These are phyloP conservation scores for Tachina grossa DNA, from an alignment of 2,888 invertebrate genomes.

Conservation along the genomic window DNA sequence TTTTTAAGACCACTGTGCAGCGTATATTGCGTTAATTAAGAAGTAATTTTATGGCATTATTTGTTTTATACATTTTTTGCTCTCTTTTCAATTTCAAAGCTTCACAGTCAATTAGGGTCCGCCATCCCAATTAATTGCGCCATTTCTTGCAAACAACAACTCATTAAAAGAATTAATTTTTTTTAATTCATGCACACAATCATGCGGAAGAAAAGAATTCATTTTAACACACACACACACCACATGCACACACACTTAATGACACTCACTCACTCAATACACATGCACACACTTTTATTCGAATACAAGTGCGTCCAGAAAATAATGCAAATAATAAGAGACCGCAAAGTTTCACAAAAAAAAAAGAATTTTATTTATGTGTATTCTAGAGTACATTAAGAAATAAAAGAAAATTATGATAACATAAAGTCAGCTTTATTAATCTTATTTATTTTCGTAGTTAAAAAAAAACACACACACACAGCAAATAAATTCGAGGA, in stretches of 20 bases:
- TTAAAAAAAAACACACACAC: background rate
- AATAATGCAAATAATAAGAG: conserved; percentile 32
- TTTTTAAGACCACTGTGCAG: conserved; percentile 33
- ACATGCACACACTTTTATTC: background rate
- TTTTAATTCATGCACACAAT: conserved; percentile 22
- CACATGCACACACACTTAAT: background rate
- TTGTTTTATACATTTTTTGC: conserved; percentile 26
- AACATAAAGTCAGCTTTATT: conserved; percentile 64
- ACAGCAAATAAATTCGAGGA: conserved; percentile 10
- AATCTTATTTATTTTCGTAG: conserved; percentile 49
- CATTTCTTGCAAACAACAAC: conserved; percentile 49
- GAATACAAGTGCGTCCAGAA: background rate
- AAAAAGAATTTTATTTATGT: background rate
- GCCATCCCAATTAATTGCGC: conserved; percentile 67
- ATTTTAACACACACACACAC: conserved; percentile 11
- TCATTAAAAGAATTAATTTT: conserved; percentile 59
- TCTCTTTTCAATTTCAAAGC: conserved; percentile 57
- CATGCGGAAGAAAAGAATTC: conserved; percentile 37
- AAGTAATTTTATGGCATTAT: conserved; percentile 42
- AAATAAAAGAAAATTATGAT: conserved; percentile 59
- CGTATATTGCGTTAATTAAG: conserved; percentile 48
- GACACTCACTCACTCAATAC: background rate
- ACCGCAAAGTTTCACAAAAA: conserved; percentile 14
- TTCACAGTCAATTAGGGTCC: conserved; percentile 75
- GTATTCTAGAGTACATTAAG: conserved; percentile 27